Evolutionary conservation across 2,797 vertebrate species (phyloP).

Genomic region (Cossypha caffra): DNA sequence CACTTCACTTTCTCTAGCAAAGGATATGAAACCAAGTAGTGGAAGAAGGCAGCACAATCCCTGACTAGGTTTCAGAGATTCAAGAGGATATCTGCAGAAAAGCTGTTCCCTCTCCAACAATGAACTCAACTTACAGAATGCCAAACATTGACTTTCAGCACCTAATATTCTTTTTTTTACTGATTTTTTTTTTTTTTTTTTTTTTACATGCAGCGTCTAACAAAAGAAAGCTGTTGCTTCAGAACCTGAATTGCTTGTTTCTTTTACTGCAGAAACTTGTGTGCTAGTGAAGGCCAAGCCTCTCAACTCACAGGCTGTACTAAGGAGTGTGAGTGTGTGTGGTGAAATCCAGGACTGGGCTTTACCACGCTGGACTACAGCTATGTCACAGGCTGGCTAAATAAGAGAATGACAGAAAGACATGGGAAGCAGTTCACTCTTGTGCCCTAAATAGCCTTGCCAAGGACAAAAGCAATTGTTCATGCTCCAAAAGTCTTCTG

Average conservation of each 20-base stretch:
- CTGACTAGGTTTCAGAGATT: not conserved
- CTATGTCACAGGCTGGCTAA: not conserved
- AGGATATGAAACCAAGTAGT: not conserved
- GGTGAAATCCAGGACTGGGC: not conserved
- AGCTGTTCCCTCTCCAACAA: not conserved
- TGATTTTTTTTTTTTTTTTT: not conserved
- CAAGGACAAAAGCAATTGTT: not conserved
- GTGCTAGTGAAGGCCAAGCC: not conserved
- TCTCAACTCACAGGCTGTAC: not conserved
- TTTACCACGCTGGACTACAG: not conserved
- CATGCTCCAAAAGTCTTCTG: not conserved
- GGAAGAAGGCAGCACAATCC: not conserved
- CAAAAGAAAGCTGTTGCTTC: not conserved
- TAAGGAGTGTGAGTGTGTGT: rapidly evolving
- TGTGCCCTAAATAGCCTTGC: not conserved
- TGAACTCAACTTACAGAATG: not conserved
- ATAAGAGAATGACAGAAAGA: not conserved
- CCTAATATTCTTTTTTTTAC: not conserved
- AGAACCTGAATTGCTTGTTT: not conserved
- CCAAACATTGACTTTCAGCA: not conserved
- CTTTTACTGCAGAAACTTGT: not conserved
- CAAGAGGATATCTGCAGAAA: not conserved
- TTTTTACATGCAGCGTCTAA: not conserved
- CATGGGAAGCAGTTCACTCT: not conserved
- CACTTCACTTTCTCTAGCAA: not conserved